Percentiles rank a stretch among this genome's conserved stretches.
phyloP scores from a whole-genome alignment of 2,113 vertebrate species.

The Malurus cyaneus region DNA sequence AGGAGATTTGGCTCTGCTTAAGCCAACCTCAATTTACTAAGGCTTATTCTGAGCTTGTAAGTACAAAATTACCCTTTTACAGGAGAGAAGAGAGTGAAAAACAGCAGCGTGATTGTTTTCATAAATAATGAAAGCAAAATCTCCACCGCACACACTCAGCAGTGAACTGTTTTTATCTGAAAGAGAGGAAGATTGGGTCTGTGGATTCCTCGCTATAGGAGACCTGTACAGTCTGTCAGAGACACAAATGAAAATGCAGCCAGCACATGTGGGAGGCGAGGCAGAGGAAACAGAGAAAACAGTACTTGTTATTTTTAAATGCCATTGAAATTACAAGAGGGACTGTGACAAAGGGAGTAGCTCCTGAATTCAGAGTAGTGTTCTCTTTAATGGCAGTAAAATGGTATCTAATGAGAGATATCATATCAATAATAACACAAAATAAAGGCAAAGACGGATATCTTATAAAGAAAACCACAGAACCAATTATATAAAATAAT shows the following conservation, averaged over 20 bases:
- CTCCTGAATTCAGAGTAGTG: neutral
- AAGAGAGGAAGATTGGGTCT: neutral
- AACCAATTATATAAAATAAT: neutral
- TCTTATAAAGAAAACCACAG: neutral
- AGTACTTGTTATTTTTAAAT: constrained; percentile 10
- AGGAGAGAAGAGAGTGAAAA: neutral
- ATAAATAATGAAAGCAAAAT: constrained; percentile 23
- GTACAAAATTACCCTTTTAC: neutral
- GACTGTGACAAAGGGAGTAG: neutral
- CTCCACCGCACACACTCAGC: accelerated
- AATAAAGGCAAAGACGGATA: neutral
- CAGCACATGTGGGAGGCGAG: neutral
- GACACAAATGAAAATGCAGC: constrained; percentile 13
- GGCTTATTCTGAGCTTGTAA: neutral
- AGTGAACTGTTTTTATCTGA: neutral
- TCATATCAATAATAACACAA: neutral
- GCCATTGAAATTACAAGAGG: constrained; percentile 24
- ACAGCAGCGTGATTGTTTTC: neutral
- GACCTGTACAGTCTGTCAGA: neutral
- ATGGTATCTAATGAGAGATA: neutral
- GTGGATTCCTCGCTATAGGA: neutral
- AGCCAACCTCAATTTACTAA: neutral
- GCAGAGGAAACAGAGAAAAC: neutral
- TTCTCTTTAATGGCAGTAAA: neutral
- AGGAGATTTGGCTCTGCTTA: neutral